Evolutionary conservation across 2,888 invertebrate genomes (phyloP).

Genomic region (Apodemia mormo): DNA sequence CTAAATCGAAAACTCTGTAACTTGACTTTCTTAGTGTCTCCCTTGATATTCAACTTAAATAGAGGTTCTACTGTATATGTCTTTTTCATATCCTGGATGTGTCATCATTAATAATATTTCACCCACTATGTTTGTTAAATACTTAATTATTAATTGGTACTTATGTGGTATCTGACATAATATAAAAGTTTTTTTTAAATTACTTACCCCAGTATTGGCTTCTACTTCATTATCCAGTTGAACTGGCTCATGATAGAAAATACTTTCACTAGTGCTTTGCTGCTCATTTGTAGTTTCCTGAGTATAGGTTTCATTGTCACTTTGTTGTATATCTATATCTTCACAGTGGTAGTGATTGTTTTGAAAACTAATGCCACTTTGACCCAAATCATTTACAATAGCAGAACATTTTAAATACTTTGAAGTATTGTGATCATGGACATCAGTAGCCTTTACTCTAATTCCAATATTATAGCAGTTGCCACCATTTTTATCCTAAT

Average conservation of each 20-base stretch:
- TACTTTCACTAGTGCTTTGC: constrained; percentile 39
- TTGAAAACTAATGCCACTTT: constrained; percentile 45
- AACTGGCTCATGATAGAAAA: constrained; percentile 47
- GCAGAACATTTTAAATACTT: constrained; percentile 57
- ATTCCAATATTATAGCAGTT: constrained; percentile 51
- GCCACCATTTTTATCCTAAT: constrained; percentile 50
- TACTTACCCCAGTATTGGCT: constrained; percentile 56
- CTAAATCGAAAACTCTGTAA: no score
- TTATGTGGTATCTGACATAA: background rate
- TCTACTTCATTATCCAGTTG: constrained; percentile 68
- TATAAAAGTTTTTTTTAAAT: no score
- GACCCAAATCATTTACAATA: constrained; percentile 49
- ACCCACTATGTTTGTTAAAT: no score
- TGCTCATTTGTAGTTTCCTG: constrained; percentile 29
- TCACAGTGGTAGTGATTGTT: constrained; percentile 50
- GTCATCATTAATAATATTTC: no score
- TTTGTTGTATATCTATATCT: constrained; percentile 37
- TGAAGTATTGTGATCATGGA: constrained; percentile 44
- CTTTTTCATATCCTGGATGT: no score
- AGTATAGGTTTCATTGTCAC: constrained; percentile 34
- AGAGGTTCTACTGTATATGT: no score
- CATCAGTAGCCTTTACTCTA: constrained; percentile 52
- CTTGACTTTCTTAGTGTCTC: no score
- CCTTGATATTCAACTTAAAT: no score
- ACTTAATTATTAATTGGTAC: no score